These are phyloP conservation scores for Turritopsis dohrnii DNA, from an alignment of 30 jellyfish, hydroid and myxozoan genomes.

Conservation along the genomic window DNA sequence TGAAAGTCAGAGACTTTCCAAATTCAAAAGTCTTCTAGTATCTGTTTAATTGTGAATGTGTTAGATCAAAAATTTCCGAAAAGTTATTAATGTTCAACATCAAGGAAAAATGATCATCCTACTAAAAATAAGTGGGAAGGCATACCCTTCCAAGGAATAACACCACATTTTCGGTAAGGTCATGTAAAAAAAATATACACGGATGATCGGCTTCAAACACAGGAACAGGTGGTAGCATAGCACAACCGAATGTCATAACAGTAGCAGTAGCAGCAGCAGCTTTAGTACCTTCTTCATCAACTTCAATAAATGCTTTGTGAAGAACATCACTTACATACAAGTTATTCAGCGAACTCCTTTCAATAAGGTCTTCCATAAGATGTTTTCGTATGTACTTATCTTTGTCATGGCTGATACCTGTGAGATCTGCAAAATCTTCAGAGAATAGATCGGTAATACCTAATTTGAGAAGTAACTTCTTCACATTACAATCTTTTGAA, in stretches of 20 bases:
- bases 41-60: too few relatives aligned
- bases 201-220: constrained; percentile 77
- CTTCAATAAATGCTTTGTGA: constrained; percentile 85
- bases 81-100: too few relatives aligned
- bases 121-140: constrained; percentile 22
- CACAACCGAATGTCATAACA: too few relatives aligned
- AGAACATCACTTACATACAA: constrained; percentile 54
- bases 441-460: constrained; percentile 68
- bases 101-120: not conserved
- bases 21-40: too few relatives aligned
- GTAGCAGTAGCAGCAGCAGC: constrained; percentile 78
- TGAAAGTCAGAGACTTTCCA: too few relatives aligned
- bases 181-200: constrained; percentile 57
- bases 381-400: too few relatives aligned
- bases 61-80: too few relatives aligned
- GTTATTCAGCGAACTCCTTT: constrained; percentile 38
- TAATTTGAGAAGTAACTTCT: constrained; percentile 26
- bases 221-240: constrained; percentile 5
- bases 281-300: constrained; percentile 82
- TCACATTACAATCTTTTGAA: constrained; percentile 30
- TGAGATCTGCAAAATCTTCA: constrained; percentile 51
- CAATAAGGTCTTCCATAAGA: constrained; percentile 65
- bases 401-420: constrained; percentile 52
- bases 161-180: constrained; percentile 22
- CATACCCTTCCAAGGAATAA: constrained; percentile 66